phyloP scores from a whole-genome alignment of 2,888 invertebrate genomes.

The Strigamia transsilvanica region DNA sequence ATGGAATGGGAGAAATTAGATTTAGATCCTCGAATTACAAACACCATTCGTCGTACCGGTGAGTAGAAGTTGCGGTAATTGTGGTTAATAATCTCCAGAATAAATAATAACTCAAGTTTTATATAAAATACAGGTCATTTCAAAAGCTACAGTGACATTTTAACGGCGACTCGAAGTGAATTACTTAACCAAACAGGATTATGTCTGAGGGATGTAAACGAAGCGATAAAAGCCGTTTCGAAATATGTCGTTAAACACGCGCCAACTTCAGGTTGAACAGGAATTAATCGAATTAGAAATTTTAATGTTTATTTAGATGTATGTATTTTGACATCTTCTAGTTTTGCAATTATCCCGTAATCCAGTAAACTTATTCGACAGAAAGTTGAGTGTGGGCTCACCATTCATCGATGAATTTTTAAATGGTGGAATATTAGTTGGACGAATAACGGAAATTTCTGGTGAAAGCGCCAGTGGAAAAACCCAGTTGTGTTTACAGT shows the following conservation, averaged over 20 bases:
- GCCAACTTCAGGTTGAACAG: background rate
- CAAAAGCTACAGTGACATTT: background rate
- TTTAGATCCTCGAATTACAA: background rate
- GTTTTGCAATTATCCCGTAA: slow-evolving; percentile 1
- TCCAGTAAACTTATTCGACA: background rate
- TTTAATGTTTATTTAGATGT: background rate
- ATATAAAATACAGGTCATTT: background rate
- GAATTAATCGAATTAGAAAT: background rate
- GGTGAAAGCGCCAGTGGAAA: slow-evolving; percentile 85
- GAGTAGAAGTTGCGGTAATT: background rate
- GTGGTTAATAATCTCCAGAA: background rate
- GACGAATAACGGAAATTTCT: slow-evolving; percentile 78
- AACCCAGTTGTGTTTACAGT: slow-evolving; percentile 80
- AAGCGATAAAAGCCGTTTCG: slow-evolving; percentile 5
- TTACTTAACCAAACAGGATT: slow-evolving; percentile 34
- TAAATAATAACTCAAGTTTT: background rate
- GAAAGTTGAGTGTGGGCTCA: slow-evolving; percentile 69
- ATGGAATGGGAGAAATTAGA: slow-evolving; percentile 10
- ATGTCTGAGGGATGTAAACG: background rate
- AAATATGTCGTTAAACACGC: slow-evolving; percentile 4
- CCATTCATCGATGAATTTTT: slow-evolving; percentile 70
- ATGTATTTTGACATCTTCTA: background rate
- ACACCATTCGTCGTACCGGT: background rate
- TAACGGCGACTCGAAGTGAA: slow-evolving; percentile 5
- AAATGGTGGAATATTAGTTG: slow-evolving; percentile 74